Base-by-base conservation (phyloP, 2,888 invertebrate species). In the Ormyrus labotus region DNA sequence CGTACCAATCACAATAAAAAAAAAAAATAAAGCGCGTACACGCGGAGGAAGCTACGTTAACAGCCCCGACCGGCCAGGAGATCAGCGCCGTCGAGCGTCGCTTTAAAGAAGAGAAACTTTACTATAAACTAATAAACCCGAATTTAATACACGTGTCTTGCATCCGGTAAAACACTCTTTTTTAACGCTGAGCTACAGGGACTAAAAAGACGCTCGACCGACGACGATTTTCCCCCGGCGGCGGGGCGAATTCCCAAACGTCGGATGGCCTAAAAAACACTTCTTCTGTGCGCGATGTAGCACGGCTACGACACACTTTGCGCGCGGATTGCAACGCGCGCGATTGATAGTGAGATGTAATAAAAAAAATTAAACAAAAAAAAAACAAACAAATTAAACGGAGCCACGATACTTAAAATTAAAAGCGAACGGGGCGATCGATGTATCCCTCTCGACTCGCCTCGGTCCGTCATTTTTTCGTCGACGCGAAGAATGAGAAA, bases 211-310 rank as follows among this genome's bases (percentile, higher is more conserved):
- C 34, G 4, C 34, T 34, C 34, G 34, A 34, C 2, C 34, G 34
- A 4, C 34, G 34, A 34, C 34, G 34, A 34, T 34, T 34, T 34
- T 34, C 34, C 2, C 34, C 34, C 1, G 19, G 34, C 34, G 34
- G 34, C 34, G 34, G 34, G 34, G 34, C 34, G 4, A 34, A 34
- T 13, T 13, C 3, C 34, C 34, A 4, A 34, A 34, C 34, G 34
- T 34, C 34, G 55, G 55, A 67, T 71, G 80, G 80, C 75, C 80
- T 80, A 80, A 80, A 80, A 80, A 51, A 80, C 34, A 69, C 51
- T 79, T 78, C 48, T 78, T 73, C 55, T 9, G 55, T 9, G 55
- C 79, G 67, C 57, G 50, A 74, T 53, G 47, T 13, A 51, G 60
- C 47, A 60, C 51, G 13, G 51, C 60, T 75, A 10, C 48, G 57